A percentile compares a stretch with the other conserved stretches of the same genome.
Evolutionary conservation across 2,888 invertebrate genomes (phyloP).

Genomic region (Augiades crinisus): DNA sequence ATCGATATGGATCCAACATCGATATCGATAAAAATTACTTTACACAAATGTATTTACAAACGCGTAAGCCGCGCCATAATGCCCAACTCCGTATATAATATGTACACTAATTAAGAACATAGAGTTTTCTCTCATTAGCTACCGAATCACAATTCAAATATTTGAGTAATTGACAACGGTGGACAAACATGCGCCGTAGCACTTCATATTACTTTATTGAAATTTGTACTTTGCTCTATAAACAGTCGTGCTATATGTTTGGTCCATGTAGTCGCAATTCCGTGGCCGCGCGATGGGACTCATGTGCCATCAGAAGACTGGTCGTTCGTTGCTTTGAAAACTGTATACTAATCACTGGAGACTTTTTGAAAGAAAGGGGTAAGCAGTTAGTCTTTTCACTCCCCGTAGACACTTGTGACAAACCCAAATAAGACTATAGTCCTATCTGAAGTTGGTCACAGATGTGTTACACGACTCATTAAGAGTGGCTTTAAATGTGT

Average conservation of each 20-base stretch:
- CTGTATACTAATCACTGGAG: neutral
- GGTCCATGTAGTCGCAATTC: slow-evolving; percentile 72
- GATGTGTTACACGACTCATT: neutral
- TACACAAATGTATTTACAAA: slow-evolving; percentile 78
- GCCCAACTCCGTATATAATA: slow-evolving; percentile 79
- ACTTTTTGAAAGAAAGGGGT: too few species aligned
- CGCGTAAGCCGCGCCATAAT: slow-evolving; percentile 71
- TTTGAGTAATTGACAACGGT: slow-evolving; percentile 81
- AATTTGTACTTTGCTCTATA: slow-evolving; percentile 79
- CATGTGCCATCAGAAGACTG: slow-evolving; percentile 25
- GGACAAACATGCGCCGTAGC: slow-evolving; percentile 78
- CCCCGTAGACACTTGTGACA: too few species aligned
- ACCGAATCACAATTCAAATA: slow-evolving; percentile 81
- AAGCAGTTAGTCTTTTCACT: too few species aligned
- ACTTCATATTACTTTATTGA: slow-evolving; percentile 74
- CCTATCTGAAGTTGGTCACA: neutral
- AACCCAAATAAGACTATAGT: slow-evolving; percentile 1
- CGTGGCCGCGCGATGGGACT: slow-evolving; percentile 38
- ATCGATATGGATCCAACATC: too few species aligned
- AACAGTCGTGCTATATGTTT: slow-evolving; percentile 72
- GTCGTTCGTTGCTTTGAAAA: neutral
- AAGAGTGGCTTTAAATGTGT: too few species aligned
- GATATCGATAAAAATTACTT: slow-evolving; percentile 73
- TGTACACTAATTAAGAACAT: slow-evolving; percentile 79
- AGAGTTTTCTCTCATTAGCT: slow-evolving; percentile 80